Percentiles rank a stretch among this genome's conserved stretches.
These are phyloP conservation scores for Cettia cetti DNA, from an alignment of 2,113 vertebrate species.

Conservation along the genomic window DNA sequence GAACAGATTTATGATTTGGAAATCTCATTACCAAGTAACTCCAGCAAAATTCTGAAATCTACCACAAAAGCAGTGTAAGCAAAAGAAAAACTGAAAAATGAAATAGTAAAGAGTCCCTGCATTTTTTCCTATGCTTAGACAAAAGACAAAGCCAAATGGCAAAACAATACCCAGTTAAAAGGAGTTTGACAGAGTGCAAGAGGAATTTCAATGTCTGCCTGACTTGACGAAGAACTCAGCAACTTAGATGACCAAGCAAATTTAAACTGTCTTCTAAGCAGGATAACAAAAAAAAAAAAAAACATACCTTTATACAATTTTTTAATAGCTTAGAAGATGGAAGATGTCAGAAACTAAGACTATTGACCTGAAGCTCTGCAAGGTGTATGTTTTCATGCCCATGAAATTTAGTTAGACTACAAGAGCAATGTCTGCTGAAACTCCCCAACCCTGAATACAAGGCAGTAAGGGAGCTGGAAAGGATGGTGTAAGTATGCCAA, in stretches of 20 bases:
- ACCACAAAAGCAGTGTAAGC: neutral
- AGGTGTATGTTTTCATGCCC: neutral
- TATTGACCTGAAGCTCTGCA: neutral
- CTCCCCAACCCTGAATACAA: rapidly evolving
- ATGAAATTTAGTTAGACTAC: neutral
- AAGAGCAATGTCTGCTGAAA: neutral
- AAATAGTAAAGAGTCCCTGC: neutral
- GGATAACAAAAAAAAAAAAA: neutral
- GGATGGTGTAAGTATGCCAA: neutral
- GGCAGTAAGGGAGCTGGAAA: neutral
- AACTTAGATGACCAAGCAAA: neutral
- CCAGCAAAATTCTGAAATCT: neutral
- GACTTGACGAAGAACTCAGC: neutral
- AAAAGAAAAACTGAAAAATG: neutral
- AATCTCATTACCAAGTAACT: neutral
- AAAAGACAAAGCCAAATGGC: neutral
- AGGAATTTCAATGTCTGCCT: neutral
- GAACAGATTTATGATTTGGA: neutral
- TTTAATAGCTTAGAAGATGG: neutral
- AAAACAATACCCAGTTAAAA: neutral
- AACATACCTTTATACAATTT: neutral
- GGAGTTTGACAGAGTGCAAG: neutral
- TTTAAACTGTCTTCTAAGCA: neutral
- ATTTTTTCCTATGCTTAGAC: neutral
- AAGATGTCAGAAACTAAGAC: neutral